phyloP scores from a whole-genome alignment of 2,888 invertebrate genomes.

The Caenorhabditis sp. region DNA sequence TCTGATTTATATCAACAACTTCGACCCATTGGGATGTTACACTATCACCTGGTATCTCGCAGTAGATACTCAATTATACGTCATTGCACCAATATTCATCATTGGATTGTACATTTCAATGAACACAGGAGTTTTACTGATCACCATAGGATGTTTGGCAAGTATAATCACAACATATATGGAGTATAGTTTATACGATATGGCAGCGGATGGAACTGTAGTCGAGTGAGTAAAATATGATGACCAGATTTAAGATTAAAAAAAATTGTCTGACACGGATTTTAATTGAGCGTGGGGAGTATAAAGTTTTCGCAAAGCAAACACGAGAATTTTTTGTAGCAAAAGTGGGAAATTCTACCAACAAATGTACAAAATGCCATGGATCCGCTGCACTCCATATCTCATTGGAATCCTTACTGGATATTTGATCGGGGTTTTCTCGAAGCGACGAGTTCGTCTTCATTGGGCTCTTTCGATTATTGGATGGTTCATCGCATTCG shows the following conservation, averaged over 20 bases:
- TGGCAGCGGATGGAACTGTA: not conserved
- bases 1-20: slow-evolving; percentile 59
- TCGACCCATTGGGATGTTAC: slow-evolving; percentile 10
- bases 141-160: slow-evolving; percentile 21
- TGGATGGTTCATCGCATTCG: slow-evolving; percentile 27
- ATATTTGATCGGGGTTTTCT: slow-evolving; percentile 52
- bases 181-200: slow-evolving; percentile 8
- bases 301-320: too few relatives aligned
- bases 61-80: slow-evolving; percentile 43
- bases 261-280: too few relatives aligned
- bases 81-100: slow-evolving; percentile 38
- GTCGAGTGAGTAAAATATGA: too few relatives aligned
- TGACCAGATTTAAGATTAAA: too few relatives aligned
- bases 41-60: slow-evolving; percentile 38
- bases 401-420: slow-evolving; percentile 72
- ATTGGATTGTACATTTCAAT: slow-evolving; percentile 31
- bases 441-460: slow-evolving; percentile 22
- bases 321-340: slow-evolving; percentile 11
- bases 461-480: slow-evolving; percentile 18
- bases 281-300: too few relatives aligned
- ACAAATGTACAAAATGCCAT: slow-evolving; percentile 16
- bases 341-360: not conserved
- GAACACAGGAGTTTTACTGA: slow-evolving; percentile 9
- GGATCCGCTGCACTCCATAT: slow-evolving; percentile 72
- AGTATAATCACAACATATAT: slow-evolving; percentile 26